phyloP scores from a whole-genome alignment of 2,888 invertebrate species.

The Hartigia nigra region DNA sequence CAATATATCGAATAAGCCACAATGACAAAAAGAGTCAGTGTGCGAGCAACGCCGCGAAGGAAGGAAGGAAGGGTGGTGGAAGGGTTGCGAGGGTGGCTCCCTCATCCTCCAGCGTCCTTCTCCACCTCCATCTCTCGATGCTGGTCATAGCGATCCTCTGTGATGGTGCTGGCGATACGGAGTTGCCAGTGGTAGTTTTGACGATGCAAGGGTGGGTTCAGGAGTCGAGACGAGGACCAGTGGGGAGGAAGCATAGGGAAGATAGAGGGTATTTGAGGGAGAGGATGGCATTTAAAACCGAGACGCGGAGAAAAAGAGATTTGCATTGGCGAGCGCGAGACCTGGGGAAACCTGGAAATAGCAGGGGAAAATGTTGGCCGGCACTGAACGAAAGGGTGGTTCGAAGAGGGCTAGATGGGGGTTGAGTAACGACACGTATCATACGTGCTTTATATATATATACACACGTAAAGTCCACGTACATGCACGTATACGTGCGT shows the following conservation, averaged over 20 bases:
- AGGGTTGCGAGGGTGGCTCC: background rate
- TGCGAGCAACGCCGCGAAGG: constrained; percentile 48
- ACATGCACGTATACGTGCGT: background rate
- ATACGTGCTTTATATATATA: constrained; percentile 34
- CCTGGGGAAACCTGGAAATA: background rate
- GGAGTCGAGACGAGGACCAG: constrained; percentile 22
- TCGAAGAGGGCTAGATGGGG: constrained; percentile 35
- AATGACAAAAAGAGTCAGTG: constrained; percentile 61
- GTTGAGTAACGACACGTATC: constrained; percentile 57
- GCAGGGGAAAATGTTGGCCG: constrained; percentile 33
- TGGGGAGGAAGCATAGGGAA: constrained; percentile 26
- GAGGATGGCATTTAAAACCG: constrained; percentile 58
- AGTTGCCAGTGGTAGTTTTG: constrained; percentile 37
- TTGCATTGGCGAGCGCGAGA: constrained; percentile 48
- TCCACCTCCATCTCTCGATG: background rate
- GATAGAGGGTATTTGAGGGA: constrained; percentile 38
- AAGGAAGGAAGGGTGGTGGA: constrained; percentile 34
- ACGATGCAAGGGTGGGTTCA: constrained; percentile 29
- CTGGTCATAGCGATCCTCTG: background rate
- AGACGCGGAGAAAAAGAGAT: constrained; percentile 60
- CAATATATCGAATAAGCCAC: constrained; percentile 65
- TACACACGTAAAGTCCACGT: background rate
- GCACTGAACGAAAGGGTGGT: constrained; percentile 31
- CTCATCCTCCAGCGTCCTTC: background rate
- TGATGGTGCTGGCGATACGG: constrained; percentile 23